Conservation (phyloP, 2,113 vertebrate species). For the Ammospiza caudacuta region DNA sequence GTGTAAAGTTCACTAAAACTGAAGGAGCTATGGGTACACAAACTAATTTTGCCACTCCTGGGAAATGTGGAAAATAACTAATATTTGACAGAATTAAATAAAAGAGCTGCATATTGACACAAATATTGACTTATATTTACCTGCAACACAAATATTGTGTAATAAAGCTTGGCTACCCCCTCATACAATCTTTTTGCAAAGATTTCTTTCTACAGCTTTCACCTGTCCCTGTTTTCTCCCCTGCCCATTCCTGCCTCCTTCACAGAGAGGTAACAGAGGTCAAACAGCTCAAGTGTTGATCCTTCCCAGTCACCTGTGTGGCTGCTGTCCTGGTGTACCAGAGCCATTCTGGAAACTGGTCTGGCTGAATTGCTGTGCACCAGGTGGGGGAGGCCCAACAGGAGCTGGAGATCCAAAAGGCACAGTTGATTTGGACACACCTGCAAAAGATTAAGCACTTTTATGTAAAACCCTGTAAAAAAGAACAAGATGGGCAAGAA, state of each 20-base stretch:
- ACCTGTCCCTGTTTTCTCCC: not conserved
- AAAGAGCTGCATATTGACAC: not conserved
- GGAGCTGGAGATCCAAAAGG: conserved; percentile 71
- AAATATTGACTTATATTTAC: not conserved
- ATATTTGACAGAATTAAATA: not conserved
- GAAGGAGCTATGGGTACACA: not conserved
- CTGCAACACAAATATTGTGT: not conserved
- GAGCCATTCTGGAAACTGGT: conserved; percentile 77
- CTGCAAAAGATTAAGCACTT: conserved; percentile 65
- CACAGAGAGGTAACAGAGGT: not conserved
- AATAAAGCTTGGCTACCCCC: not conserved
- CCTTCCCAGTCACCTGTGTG: conserved; percentile 76
- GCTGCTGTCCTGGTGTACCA: conserved; percentile 57
- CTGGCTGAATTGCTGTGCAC: conserved; percentile 71
- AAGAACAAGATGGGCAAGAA: not conserved
- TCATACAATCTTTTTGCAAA: not conserved
- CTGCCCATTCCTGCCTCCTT: not conserved
- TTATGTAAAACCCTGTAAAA: not conserved
- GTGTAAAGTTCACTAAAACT: not conserved
- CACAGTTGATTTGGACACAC: conserved; percentile 77
- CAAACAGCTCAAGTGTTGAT: not conserved
- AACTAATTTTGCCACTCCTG: not conserved
- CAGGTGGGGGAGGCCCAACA: conserved; percentile 65
- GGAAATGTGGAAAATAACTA: not conserved
- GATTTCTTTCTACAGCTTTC: not conserved